Conservation (phyloP, 1,140 invertebrate genomes). For the Laupala kohalensis region DNA sequence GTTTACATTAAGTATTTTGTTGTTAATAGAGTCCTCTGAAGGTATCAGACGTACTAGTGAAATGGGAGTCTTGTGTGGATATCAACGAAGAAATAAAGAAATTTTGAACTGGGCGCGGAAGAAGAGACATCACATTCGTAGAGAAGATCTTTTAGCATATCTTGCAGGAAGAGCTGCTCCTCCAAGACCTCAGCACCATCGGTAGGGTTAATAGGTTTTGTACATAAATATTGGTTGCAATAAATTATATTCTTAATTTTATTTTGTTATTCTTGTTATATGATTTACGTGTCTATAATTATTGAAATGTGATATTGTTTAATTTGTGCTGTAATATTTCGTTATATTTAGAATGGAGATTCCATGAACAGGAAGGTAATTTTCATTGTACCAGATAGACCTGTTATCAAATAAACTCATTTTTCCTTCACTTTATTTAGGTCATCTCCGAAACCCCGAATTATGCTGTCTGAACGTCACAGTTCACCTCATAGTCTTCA, state of each 20-base stretch:
- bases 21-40: slow-evolving; percentile 52
- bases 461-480: slow-evolving; percentile 6
- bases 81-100: slow-evolving; percentile 60
- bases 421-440: too few relatives aligned
- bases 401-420: too few relatives aligned
- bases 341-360: too few relatives aligned
- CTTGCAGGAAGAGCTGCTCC: slow-evolving; percentile 57
- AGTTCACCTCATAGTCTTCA: slow-evolving; percentile 3
- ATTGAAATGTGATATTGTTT: too few relatives aligned
- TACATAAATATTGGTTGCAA: too few relatives aligned
- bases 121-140: slow-evolving; percentile 53
- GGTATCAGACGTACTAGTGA: slow-evolving; percentile 53
- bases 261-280: background rate
- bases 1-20: background rate
- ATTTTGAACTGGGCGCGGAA: slow-evolving; percentile 63
- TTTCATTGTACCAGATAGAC: too few relatives aligned
- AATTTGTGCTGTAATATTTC: too few relatives aligned
- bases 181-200: slow-evolving; percentile 27
- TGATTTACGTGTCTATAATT: too few relatives aligned
- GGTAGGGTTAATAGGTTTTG: background rate
- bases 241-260: too few relatives aligned
- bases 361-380: too few relatives aligned
- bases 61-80: slow-evolving; percentile 54
- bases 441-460: slow-evolving; percentile 4
- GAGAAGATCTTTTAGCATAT: slow-evolving; percentile 68